Conservation (phyloP, 2,113 vertebrate species). For the Helogale parvula region DNA sequence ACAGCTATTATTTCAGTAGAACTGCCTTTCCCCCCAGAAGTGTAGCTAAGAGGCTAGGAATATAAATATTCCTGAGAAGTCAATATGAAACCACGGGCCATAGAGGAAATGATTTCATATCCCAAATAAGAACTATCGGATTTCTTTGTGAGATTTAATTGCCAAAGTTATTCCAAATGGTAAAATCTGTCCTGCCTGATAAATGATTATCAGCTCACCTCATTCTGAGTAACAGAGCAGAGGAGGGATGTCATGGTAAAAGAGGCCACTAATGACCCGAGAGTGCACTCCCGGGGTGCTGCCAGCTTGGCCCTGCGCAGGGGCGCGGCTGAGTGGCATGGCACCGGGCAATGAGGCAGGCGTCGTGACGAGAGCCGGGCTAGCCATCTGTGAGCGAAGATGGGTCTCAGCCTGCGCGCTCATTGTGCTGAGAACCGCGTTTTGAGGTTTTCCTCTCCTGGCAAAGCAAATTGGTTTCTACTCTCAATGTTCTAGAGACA, state of each 20-base stretch:
- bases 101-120: slow-evolving; percentile 40
- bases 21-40: slow-evolving; percentile 20
- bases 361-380: not conserved
- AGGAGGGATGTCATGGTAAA: not conserved
- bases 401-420: not conserved
- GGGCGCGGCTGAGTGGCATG: rapidly evolving
- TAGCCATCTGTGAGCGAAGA: not conserved
- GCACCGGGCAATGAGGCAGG: not conserved
- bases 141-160: slow-evolving; percentile 67
- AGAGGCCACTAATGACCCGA: not conserved
- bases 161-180: slow-evolving; percentile 36
- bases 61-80: slow-evolving; percentile 61
- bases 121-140: slow-evolving; percentile 55
- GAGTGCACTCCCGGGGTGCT: rapidly evolving
- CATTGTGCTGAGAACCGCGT: not conserved
- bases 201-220: slow-evolving; percentile 3
- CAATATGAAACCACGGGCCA: slow-evolving; percentile 53
- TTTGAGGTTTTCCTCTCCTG: not conserved
- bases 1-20: slow-evolving; percentile 72
- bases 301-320: rapidly evolving
- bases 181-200: slow-evolving; percentile 16
- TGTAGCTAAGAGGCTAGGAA: slow-evolving; percentile 35
- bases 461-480: slow-evolving; percentile 1
- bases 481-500: not conserved
- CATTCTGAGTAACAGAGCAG: not conserved